Conservation (phyloP, 2,888 invertebrate genomes). For the Timandra comae region DNA sequence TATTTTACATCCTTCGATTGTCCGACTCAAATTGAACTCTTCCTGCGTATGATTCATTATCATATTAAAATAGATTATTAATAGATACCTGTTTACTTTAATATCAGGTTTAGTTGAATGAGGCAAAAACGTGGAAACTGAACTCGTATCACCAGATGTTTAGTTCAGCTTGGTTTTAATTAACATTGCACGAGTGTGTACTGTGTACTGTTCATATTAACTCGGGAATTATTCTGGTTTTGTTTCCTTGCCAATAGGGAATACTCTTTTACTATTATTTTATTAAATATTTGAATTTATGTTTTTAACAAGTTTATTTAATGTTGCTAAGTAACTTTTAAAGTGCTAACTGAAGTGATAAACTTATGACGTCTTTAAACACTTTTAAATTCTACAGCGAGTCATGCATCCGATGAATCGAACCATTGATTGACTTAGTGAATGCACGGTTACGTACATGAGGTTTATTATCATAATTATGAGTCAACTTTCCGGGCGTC, state of each 20-base stretch:
- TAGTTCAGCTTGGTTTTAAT: slow-evolving; percentile 25
- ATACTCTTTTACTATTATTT: no score
- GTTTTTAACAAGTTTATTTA: no score
- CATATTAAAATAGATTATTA: no score
- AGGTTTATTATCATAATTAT: slow-evolving; percentile 21
- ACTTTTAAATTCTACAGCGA: slow-evolving; percentile 30
- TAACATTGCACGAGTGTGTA: slow-evolving; percentile 17
- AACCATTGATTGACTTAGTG: slow-evolving; percentile 42
- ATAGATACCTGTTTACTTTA: no score
- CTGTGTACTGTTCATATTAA: no score
- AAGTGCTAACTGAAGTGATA: no score
- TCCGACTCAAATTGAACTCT: slow-evolving; percentile 49
- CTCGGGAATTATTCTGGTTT: no score
- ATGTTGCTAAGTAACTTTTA: no score
- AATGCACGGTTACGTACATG: slow-evolving; percentile 7
- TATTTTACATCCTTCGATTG: slow-evolving; percentile 64
- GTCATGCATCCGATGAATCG: slow-evolving; percentile 46
- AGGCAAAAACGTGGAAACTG: slow-evolving; percentile 24
- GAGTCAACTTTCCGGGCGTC: slow-evolving; percentile 46
- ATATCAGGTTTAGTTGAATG: slow-evolving; percentile 23
- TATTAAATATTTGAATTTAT: no score
- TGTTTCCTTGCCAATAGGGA: no score
- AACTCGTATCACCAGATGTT: slow-evolving; percentile 37
- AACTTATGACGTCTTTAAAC: no score
- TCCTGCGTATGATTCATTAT: slow-evolving; percentile 45